Base-by-base conservation (phyloP, 2,888 invertebrate genomes). In the Agelastica alni region DNA sequence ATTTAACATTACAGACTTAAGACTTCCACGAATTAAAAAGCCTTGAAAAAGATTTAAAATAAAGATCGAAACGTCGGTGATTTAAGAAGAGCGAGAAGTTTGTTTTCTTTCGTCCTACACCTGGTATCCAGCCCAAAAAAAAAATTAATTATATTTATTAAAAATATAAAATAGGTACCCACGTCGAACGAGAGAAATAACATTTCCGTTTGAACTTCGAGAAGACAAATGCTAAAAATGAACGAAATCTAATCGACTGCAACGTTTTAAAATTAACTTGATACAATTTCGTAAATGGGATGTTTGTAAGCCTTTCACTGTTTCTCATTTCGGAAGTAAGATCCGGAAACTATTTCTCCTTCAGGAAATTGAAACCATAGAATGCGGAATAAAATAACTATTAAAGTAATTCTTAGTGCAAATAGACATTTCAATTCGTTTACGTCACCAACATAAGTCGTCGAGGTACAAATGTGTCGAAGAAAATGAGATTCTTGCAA, bases 301-400 rank as follows among this genome's bases (percentile, higher is more conserved):
- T 46, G 28, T 46, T 46, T 46, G 46, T 46, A 46, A 46, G 16
- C 17, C 28, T 52, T 39, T 32, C 39, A 46, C 30, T 46, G 18
- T 31, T 45, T 9, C 52, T 41, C 30, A 46, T 32, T 52, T 26
- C 17, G 26, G 17, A 31, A 9, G 32, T 16, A 32, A 45, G 41
- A 22, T 22, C 22, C 45, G 45, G 52, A 46, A 52, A 46, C 39
- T 46, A 46, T 52, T 45, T 17, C 41, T 46, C 52, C 46, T 39
- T 17, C 46, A 45, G 52, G 45, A 52, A 52, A 52, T 52, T 52
- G 52, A 52, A 52, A 52, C 52, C 45, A 32, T 52, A 39, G 26
- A 41, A 39, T 14, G 32, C 17, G 20, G 44, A 45, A 52, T 45
- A 39, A 45, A 44, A 45, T 52, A 45, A 52, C 45, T 45, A 41